These are phyloP conservation scores for Chalcosyrphus nemorum DNA, from an alignment of 2,888 invertebrate species.

Conservation along the genomic window DNA sequence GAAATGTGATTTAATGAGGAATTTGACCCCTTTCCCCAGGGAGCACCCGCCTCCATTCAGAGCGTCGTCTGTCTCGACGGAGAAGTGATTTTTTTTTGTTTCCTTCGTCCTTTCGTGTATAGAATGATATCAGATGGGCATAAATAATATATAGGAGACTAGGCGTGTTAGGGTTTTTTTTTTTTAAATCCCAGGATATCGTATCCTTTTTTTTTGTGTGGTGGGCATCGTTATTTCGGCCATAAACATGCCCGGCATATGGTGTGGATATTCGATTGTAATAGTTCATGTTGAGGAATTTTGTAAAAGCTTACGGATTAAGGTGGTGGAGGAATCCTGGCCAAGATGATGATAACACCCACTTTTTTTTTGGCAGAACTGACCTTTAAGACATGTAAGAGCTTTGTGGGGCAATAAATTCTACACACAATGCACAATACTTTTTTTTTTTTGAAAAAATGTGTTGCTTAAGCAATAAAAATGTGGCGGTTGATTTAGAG, in stretches of 20 bases:
- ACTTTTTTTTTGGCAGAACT: no score
- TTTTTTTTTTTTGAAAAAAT: slow-evolving; percentile 19
- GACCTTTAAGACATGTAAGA: slow-evolving; percentile 25
- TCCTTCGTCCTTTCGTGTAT: no score
- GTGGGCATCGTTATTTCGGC: slow-evolving; percentile 17
- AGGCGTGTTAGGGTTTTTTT: neutral
- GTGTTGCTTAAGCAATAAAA: slow-evolving; percentile 14
- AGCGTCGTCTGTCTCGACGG: neutral
- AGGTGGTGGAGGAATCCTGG: slow-evolving; percentile 8
- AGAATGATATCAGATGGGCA: neutral
- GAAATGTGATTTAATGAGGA: slow-evolving; percentile 29
- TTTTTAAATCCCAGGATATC: neutral
- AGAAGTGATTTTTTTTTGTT: neutral
- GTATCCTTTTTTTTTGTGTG: slow-evolving; percentile 29
- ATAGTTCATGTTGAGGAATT: slow-evolving; percentile 41
- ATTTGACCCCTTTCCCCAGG: slow-evolving; percentile 2
- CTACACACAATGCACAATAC: slow-evolving; percentile 30
- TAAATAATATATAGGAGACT: neutral
- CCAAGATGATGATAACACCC: slow-evolving; percentile 18
- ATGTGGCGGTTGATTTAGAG: neutral
- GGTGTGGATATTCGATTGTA: slow-evolving; percentile 24
- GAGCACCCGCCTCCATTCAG: neutral
- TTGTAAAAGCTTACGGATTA: slow-evolving; percentile 50
- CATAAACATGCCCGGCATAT: slow-evolving; percentile 39
- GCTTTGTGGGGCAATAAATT: slow-evolving; percentile 23